These are phyloP conservation scores for Sander lucioperca DNA, from an alignment of 2,113 vertebrate species.

Conservation along the genomic window DNA sequence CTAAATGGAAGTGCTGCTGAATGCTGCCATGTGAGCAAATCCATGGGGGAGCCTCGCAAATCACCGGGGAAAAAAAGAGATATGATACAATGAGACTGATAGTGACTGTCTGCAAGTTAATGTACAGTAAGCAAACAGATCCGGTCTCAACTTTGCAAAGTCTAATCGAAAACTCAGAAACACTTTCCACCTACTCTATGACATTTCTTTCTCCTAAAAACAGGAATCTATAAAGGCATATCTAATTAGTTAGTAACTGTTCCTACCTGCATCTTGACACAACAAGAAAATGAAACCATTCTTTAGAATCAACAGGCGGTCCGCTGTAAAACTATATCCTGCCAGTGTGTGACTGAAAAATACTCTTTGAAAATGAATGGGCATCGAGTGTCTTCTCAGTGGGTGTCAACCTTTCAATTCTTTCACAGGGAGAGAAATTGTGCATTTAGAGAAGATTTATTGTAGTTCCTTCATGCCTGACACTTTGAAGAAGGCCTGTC, in stretches of 20 bases:
- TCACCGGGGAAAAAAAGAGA: neutral
- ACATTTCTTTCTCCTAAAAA: neutral
- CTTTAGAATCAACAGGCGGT: slow-evolving; percentile 3
- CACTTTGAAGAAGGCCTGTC: neutral
- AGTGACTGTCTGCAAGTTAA: neutral
- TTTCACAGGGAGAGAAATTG: neutral
- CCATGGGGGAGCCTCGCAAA: neutral
- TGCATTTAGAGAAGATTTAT: neutral
- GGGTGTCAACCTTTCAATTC: neutral
- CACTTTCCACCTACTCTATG: neutral
- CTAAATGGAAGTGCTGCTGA: slow-evolving; percentile 22
- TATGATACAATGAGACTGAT: neutral
- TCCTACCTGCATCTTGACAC: neutral
- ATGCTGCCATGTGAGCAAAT: neutral
- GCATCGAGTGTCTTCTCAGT: neutral
- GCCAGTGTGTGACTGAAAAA: neutral
- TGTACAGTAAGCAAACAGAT: neutral
- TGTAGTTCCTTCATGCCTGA: neutral
- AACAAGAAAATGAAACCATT: neutral
- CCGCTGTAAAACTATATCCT: neutral
- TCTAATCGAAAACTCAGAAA: neutral
- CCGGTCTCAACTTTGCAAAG: neutral
- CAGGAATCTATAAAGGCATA: neutral
- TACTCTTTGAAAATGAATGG: neutral
- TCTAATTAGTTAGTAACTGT: neutral